phyloP scores from a whole-genome alignment of 2,888 invertebrate genomes.

The Clistopyga incitator region DNA sequence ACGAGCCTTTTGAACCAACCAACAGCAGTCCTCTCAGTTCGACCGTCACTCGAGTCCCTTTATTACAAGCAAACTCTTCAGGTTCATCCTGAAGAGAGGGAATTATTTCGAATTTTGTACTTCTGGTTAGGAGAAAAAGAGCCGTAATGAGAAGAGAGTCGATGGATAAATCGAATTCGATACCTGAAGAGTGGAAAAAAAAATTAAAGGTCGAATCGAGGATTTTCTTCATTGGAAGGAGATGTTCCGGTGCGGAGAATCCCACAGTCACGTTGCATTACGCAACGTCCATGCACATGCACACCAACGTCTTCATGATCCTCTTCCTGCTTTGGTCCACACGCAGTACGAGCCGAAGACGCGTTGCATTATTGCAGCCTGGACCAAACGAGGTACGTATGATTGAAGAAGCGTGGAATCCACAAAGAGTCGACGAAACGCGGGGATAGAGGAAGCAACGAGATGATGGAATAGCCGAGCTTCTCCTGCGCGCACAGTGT shows the following conservation, averaged over 20 bases:
- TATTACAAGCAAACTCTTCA: too few relatives aligned
- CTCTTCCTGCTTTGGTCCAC: slow-evolving; percentile 32
- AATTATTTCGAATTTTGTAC: too few relatives aligned
- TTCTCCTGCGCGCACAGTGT: slow-evolving; percentile 51
- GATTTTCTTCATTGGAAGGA: slow-evolving; percentile 24
- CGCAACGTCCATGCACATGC: background rate
- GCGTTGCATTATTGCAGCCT: slow-evolving; percentile 62
- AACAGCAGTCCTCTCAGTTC: too few relatives aligned
- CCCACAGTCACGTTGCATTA: background rate
- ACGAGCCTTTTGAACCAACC: too few relatives aligned
- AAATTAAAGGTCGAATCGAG: too few relatives aligned
- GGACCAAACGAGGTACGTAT: slow-evolving; percentile 65
- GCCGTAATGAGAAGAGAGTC: too few relatives aligned
- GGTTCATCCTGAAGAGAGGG: too few relatives aligned
- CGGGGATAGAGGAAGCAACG: slow-evolving; percentile 63
- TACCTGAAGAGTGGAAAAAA: too few relatives aligned
- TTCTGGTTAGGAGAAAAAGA: too few relatives aligned
- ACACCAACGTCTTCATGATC: slow-evolving; percentile 11
- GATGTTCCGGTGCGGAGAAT: background rate
- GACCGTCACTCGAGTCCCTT: too few relatives aligned
- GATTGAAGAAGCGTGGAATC: slow-evolving; percentile 64
- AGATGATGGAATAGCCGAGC: slow-evolving; percentile 58
- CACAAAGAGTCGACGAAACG: slow-evolving; percentile 35
- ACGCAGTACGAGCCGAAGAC: slow-evolving; percentile 14
- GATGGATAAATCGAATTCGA: too few relatives aligned